These are phyloP conservation scores for Calameuta filiformis DNA, from an alignment of 2,888 invertebrate genomes.

Conservation along the genomic window DNA sequence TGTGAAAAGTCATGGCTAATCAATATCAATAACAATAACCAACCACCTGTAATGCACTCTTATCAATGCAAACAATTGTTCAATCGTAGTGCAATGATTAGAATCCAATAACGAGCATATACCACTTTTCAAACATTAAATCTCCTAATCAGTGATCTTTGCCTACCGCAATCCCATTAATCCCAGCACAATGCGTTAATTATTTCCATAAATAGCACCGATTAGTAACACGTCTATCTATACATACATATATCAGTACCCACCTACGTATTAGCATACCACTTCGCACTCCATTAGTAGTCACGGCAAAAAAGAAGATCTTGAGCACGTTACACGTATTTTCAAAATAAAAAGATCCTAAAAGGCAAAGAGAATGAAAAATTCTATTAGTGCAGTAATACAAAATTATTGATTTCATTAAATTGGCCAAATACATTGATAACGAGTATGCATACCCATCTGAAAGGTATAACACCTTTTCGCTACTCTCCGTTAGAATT, in stretches of 20 bases:
- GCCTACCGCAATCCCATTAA: not conserved
- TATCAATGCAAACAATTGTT: not conserved
- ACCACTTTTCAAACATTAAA: not conserved
- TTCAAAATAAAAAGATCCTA: not conserved
- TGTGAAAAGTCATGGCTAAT: not conserved
- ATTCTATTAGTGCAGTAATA: not conserved
- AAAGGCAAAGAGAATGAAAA: not conserved
- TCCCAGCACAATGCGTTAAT: not conserved
- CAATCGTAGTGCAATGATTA: not conserved
- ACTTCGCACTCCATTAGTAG: not conserved
- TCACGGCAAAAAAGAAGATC: not conserved
- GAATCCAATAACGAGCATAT: not conserved
- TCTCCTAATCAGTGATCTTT: not conserved
- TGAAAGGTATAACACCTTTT: not conserved
- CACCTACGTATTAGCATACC: not conserved
- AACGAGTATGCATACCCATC: not conserved
- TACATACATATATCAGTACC: not conserved
- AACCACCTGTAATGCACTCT: not conserved
- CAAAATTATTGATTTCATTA: not conserved
- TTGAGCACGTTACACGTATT: not conserved
- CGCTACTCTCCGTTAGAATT: not conserved
- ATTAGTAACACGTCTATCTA: not conserved
- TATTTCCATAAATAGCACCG: not conserved
- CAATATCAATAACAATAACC: not conserved
- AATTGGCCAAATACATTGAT: not conserved